Conservation (phyloP, 2,797 vertebrate species). For the Myotis vivesi region DNA sequence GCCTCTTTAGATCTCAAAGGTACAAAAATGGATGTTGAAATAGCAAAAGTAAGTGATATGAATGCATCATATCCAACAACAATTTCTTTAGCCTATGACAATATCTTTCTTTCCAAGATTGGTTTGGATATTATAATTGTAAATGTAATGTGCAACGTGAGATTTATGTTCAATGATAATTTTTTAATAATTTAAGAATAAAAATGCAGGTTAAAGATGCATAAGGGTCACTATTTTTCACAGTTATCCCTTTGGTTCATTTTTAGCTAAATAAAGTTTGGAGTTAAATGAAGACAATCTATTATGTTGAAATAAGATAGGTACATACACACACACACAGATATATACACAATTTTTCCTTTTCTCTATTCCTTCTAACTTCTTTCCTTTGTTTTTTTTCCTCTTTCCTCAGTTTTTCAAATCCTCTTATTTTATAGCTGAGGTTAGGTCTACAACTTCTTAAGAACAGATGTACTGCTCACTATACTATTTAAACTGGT, state of each 20-base stretch:
- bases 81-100: conserved; percentile 4
- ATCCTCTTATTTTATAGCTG: neutral
- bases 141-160: neutral
- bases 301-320: neutral
- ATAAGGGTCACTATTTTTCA: neutral
- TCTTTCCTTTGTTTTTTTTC: neutral
- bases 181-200: neutral
- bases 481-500: neutral
- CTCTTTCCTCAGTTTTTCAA: neutral
- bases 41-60: conserved; percentile 13
- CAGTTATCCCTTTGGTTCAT: neutral
- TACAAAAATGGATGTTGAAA: conserved; percentile 51
- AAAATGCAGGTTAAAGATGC: neutral
- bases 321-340: neutral
- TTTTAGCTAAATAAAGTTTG: conserved; percentile 5
- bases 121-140: neutral
- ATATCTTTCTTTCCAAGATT: neutral
- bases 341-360: neutral
- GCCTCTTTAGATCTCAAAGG: neutral
- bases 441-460: neutral
- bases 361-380: neutral
- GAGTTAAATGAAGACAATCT: neutral
- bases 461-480: neutral
- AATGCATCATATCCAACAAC: conserved; percentile 10
- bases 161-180: neutral